Conservation (phyloP, 2,888 invertebrate species). For the Scelioninae gen. 2 region DNA sequence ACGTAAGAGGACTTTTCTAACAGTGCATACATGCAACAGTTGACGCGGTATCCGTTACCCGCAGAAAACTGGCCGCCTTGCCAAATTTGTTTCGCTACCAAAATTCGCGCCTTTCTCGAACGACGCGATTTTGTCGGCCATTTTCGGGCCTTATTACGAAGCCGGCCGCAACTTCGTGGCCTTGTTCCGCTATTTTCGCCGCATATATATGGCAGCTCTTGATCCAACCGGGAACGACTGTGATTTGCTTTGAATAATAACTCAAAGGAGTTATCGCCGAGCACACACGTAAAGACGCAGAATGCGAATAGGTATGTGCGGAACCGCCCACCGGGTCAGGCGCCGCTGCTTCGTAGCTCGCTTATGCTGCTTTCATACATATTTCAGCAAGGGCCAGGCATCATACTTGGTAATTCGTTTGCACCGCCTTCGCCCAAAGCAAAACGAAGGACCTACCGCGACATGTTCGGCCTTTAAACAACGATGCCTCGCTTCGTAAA, state of each 20-base stretch:
- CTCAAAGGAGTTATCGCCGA: constrained; percentile 68
- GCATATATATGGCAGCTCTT: constrained; percentile 68
- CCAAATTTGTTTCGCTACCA: too few species aligned
- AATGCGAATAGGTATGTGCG: constrained; percentile 51
- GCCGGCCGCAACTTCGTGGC: constrained; percentile 41
- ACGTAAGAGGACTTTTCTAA: too few species aligned
- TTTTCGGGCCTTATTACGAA: constrained; percentile 40
- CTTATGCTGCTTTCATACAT: constrained; percentile 72
- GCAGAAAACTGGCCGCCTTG: too few species aligned
- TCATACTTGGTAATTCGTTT: constrained; percentile 72
- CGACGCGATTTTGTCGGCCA: too few species aligned
- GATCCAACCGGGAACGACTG: constrained; percentile 63
- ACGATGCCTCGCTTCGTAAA: constrained; percentile 33
- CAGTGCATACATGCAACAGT: too few species aligned
- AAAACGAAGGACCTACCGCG: constrained; percentile 51
- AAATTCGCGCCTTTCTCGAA: constrained; percentile 1
- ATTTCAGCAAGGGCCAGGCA: constrained; percentile 68
- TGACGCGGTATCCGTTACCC: too few species aligned
- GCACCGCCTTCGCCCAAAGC: constrained; percentile 57
- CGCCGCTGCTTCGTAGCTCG: constrained; percentile 62
- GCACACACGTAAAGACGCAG: constrained; percentile 53
- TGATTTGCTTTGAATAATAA: constrained; percentile 74
- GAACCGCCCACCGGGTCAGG: constrained; percentile 55
- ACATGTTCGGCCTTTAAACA: constrained; percentile 51
- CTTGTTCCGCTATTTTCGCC: constrained; percentile 54